Base-by-base conservation (phyloP, 2,797 vertebrate genomes). In the Phoeniculus purpureus region DNA sequence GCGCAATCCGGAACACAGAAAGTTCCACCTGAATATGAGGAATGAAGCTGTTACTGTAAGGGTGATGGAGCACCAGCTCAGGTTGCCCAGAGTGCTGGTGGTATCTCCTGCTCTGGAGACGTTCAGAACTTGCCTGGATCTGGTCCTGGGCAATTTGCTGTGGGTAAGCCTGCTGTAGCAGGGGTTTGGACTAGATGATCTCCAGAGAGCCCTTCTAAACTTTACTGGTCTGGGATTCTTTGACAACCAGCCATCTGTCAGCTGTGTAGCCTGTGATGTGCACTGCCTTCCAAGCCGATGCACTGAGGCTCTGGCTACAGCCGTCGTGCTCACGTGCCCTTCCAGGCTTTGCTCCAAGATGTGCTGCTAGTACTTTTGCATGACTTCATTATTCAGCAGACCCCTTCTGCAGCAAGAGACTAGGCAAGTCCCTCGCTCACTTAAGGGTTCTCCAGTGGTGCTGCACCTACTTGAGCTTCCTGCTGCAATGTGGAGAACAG, bases 281-380 rank as follows among this genome's bases (percentile, higher is more conserved):
- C 12, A 15, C 60, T 0, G 0, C 52, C 48, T 22, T 86, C 66
- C 18, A 27, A 27, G 20, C 0, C 45, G 54, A 12, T 56, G 52
- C 15, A 3, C 16, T 19, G 34, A 85, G 65, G 15, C 40, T 71
- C 29, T 93, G 45, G 19, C 31, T 74, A 3, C 31, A 68, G 0
- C 22, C 54, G 47, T 60, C 10, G 4, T 18, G 37, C 23, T 90
- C 3, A 0, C 54, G 29, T 71, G 65, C 56, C 12, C 27, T 4
- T 4, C 29, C 56, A 72, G 31, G 7, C 47, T 90, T 81, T 9
- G 6, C n/a, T 45, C 19, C 27, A 62, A n/a, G 22, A 32, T 70
- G 17, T 76, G 10, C 14, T 37, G 3, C 10, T 54, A 78, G 51
- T 83, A 29, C 21, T 89, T 88, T 70, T 56, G 32, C 23, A n/a